Evolutionary conservation across 2,797 vertebrate species (phyloP).

Genomic region (Propithecus perrieri): DNA sequence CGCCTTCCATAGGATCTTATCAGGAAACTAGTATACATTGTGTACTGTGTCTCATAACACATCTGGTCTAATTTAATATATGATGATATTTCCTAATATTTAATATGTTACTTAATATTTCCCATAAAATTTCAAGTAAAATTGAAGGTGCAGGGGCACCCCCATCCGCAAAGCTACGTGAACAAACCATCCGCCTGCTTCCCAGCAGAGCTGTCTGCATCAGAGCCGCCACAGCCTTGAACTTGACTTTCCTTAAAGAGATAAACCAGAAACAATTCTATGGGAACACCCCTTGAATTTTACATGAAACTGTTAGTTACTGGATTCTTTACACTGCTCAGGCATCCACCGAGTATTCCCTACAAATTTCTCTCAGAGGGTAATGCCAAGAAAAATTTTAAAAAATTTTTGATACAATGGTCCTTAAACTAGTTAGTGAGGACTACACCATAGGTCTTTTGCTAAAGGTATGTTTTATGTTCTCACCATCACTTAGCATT

Average conservation of each 20-base stretch:
- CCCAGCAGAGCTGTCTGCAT: fast-evolving
- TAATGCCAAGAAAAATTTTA: not conserved
- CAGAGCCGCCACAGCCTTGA: not conserved
- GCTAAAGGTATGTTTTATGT: fast-evolving
- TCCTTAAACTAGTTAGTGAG: not conserved
- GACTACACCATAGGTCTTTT: fast-evolving
- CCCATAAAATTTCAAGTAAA: not conserved
- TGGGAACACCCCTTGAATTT: fast-evolving
- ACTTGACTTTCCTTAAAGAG: not conserved
- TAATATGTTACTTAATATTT: not conserved
- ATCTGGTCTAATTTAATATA: not conserved
- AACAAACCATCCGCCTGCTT: not conserved
- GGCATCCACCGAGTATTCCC: fast-evolving
- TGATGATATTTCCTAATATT: not conserved
- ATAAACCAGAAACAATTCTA: not conserved
- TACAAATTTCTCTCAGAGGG: not conserved
- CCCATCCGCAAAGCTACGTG: not conserved
- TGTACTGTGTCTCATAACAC: not conserved
- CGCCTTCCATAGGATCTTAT: fast-evolving
- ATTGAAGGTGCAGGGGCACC: not conserved
- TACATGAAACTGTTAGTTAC: fast-evolving
- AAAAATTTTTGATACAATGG: no score
- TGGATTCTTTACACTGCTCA: fast-evolving
- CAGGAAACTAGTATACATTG: not conserved
- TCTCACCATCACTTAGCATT: fast-evolving